Evolutionary conservation across 2,113 vertebrate genomes (phyloP).

Genomic region (Colossoma macropomum): DNA sequence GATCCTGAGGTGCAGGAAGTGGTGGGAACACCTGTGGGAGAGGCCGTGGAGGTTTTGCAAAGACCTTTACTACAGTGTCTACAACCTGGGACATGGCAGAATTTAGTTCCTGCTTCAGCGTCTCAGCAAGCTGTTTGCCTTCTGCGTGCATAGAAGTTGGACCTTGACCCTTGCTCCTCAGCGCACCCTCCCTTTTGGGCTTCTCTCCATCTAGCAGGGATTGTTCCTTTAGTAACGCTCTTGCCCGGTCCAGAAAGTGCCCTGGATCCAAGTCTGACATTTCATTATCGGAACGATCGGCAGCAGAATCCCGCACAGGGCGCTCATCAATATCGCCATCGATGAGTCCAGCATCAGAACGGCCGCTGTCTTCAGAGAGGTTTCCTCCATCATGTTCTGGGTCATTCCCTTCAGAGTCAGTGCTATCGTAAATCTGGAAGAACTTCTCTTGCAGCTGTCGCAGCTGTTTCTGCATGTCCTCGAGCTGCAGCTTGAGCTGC

Average conservation of each 20-base stretch:
- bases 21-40: constrained; percentile 95
- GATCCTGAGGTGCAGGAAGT: constrained; percentile 90
- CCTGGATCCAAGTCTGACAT: constrained; percentile 92
- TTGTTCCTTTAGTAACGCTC: constrained; percentile 90
- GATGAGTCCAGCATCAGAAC: constrained; percentile 82
- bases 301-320: constrained; percentile 74
- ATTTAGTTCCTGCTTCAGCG: constrained; percentile 96
- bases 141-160: constrained; percentile 86
- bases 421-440: constrained; percentile 99
- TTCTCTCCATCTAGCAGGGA: constrained; percentile 84
- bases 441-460: constrained; percentile 99
- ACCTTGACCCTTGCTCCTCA: constrained; percentile 86
- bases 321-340: constrained; percentile 75
- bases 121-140: constrained; percentile 95
- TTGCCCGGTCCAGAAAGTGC: constrained; percentile 90
- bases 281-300: constrained; percentile 87
- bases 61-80: constrained; percentile 98
- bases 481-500: constrained; percentile 98
- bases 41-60: constrained; percentile 91
- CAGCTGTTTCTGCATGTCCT: constrained; percentile 99
- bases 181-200: constrained; percentile 84
- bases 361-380: constrained; percentile 95
- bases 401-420: constrained; percentile 92
- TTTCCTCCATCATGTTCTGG: constrained; percentile 86
- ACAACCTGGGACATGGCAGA: constrained; percentile 98